Evolutionary conservation across 2,113 vertebrate species (phyloP).

Genomic region (Penelope pileata): DNA sequence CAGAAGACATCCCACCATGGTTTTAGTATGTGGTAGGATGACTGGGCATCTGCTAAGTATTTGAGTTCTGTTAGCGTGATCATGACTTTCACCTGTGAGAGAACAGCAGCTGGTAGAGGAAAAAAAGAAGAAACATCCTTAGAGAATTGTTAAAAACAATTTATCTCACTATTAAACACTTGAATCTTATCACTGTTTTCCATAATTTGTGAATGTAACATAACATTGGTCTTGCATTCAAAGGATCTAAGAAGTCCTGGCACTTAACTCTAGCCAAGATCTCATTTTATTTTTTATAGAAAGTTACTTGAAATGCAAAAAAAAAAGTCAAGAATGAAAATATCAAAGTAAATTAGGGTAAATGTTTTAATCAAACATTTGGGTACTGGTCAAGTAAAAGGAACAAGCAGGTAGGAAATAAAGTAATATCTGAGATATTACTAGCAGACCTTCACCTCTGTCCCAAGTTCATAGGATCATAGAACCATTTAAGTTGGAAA

Average conservation of each 20-base stretch:
- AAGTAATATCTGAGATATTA: background rate
- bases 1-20: constrained; percentile 88
- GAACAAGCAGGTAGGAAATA: background rate
- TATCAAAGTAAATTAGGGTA: background rate
- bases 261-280: background rate
- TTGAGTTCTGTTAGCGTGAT: constrained; percentile 84
- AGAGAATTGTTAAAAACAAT: background rate
- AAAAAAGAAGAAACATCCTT: constrained; percentile 12
- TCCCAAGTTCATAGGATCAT: too few relatives aligned
- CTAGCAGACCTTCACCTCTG: background rate
- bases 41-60: constrained; percentile 80
- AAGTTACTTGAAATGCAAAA: background rate
- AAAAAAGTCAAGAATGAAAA: background rate
- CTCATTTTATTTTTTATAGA: background rate
- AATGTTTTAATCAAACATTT: background rate
- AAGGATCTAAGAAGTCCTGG: background rate
- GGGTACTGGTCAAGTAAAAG: background rate
- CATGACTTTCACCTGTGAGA: constrained; percentile 76
- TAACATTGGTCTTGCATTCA: background rate
- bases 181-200: background rate
- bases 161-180: background rate
- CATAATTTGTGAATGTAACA: background rate
- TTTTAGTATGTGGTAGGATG: constrained; percentile 81
- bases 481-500: too few relatives aligned
- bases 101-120: constrained; percentile 67